These are phyloP conservation scores for Gnathonemus echidnorhynchus DNA, from an alignment of 2,113 vertebrate genomes.

Conservation along the genomic window DNA sequence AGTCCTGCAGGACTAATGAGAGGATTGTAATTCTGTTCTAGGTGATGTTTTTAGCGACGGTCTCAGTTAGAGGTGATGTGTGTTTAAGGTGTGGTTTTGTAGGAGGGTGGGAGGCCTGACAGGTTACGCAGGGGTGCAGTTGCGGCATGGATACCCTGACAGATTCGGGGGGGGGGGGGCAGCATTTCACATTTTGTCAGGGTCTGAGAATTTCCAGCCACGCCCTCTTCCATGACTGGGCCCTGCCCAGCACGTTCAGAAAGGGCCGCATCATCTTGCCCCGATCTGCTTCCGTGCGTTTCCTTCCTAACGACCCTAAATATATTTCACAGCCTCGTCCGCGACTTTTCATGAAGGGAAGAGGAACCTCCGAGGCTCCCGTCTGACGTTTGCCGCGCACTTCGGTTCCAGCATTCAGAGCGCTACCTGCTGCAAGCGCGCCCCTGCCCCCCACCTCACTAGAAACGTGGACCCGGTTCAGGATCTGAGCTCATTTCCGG, in stretches of 20 bases:
- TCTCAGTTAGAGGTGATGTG: neutral
- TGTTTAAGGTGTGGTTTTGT: neutral
- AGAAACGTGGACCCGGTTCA: neutral
- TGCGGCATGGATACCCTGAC: neutral
- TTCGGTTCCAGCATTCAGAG: neutral
- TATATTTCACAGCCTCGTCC: neutral
- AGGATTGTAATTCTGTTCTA: neutral
- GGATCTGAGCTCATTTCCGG: neutral
- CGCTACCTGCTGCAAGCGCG: neutral
- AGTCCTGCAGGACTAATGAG: neutral
- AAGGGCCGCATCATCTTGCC: too few species aligned
- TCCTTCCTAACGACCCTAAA: neutral
- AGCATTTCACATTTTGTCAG: neutral
- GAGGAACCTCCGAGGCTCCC: too few species aligned
- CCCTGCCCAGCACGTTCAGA: neutral
- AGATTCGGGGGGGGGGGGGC: neutral
- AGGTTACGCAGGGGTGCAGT: neutral
- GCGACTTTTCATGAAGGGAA: neutral
- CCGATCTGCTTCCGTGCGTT: neutral
- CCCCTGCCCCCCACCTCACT: neutral
- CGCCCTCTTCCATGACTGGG: too few species aligned
- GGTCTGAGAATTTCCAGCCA: neutral
- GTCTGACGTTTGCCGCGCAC: neutral
- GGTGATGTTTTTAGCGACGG: neutral
- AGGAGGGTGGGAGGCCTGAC: neutral